Evolutionary conservation across 2,113 vertebrate genomes (phyloP), one percentile per base, ranked within the genome.

Genomic region (Stictonetta naevosa): DNA sequence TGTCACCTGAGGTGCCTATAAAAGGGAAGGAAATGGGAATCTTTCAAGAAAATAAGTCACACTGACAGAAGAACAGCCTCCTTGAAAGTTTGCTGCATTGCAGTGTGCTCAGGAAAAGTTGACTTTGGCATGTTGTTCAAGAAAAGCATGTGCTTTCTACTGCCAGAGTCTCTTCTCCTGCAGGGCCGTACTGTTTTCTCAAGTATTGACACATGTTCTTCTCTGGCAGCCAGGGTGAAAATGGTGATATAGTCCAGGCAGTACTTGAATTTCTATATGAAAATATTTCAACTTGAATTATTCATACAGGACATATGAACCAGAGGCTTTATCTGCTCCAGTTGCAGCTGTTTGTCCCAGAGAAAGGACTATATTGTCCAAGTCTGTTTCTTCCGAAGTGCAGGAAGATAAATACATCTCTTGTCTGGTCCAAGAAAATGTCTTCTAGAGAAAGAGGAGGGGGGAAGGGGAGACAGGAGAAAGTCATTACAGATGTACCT

Each of bases 331-430:
- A 42, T 13, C 63, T 83, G 44, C 82, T 92, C 55, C 44, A 0
- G 40, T 40, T 83, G 84, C 93, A 95, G 95, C 87, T 96, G 96
- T 90, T 90, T 38, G 40, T 92, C 82, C 82, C 60, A 26, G 92
- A 59, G 29, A 92, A 79, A 0, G 3, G 33, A 23, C 67, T 79
- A 8, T 29, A 7, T 38, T 22, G 59, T 66, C 73, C 68, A 38
- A 83, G 63, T 28, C 23, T 80, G 88, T 83, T 52, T 58, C 66
- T 78, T 86, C 14, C 12, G 34, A 14, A 83, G 28, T 46, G 77
- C 42, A 73, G 15, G 69, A 91, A 20, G 18, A 86, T 34, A 88
- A 94, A 72, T 36, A 73, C 11, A 78, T 29, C 56, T 56, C 56
- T 55, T 68, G 33, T 83, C 50, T 68, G 33, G 29, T 52, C 79